These are phyloP conservation scores for Erithacus rubecula DNA, from an alignment of 2,797 vertebrate species.

Conservation along the genomic window DNA sequence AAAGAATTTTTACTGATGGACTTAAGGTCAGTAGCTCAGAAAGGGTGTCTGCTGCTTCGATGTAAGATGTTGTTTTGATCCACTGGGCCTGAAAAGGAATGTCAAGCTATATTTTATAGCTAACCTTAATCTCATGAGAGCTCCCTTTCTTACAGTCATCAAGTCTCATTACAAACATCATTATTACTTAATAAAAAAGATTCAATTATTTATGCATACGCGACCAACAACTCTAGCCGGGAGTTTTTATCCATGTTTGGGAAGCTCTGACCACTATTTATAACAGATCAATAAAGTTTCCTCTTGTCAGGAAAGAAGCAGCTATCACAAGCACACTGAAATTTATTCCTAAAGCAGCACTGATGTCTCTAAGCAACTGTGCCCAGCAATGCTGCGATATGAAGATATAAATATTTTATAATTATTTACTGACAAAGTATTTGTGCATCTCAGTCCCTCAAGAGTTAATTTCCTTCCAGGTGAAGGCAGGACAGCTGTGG, in stretches of 20 bases:
- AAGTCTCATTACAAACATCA: not conserved
- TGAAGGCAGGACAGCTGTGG: not conserved
- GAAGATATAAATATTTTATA: not conserved
- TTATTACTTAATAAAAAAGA: not conserved
- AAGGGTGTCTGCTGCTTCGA: not conserved
- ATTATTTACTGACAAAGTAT: not conserved
- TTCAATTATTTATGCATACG: not conserved
- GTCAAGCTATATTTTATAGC: conserved; percentile 30
- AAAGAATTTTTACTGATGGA: conserved; percentile 43
- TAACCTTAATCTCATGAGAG: not conserved
- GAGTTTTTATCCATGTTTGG: not conserved
- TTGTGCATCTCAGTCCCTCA: not conserved
- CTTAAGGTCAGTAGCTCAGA: conserved; percentile 23
- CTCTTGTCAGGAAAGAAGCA: not conserved
- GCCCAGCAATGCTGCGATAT: not conserved
- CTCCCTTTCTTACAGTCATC: not conserved
- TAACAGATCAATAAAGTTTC: not conserved
- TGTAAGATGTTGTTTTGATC: conserved; percentile 8
- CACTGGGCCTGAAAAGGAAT: not conserved
- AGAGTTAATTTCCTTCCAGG: not conserved
- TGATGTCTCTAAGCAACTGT: not conserved
- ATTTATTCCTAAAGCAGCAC: not conserved
- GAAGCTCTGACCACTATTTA: not conserved
- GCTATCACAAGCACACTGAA: not conserved
- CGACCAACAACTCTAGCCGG: rapidly evolving